A percentile compares a stretch with the other conserved stretches of the same genome.
Conservation (phyloP, 2,113 vertebrate species). For the Pterocles burchelli region DNA sequence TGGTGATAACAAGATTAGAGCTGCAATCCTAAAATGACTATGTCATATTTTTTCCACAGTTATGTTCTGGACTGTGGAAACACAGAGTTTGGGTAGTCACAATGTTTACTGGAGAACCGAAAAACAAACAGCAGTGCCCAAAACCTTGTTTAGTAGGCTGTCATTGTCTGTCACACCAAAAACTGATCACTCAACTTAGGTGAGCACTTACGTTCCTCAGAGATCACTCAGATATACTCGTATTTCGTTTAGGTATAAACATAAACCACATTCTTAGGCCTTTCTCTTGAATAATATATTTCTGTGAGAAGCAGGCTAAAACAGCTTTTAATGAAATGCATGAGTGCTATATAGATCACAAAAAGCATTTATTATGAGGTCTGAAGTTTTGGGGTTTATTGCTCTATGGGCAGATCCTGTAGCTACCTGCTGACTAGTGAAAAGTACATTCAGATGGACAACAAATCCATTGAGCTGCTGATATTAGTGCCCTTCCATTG, state of each 20-base stretch:
- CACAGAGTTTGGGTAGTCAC: neutral
- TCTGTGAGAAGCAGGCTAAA: neutral
- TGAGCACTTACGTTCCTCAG: neutral
- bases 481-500: neutral
- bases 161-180: neutral
- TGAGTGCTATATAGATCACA: neutral
- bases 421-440: neutral
- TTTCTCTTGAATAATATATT: neutral
- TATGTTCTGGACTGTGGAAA: neutral
- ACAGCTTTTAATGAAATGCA: neutral
- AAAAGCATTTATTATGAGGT: neutral
- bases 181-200: neutral
- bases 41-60: neutral
- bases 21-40: neutral
- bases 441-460: neutral
- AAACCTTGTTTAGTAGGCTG: neutral
- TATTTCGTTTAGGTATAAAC: neutral
- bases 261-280: neutral
- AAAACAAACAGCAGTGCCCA: neutral
- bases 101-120: neutral
- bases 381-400: neutral
- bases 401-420: neutral
- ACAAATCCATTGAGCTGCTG: neutral
- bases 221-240: neutral
- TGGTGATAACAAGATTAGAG: conserved; percentile 14